Base-by-base conservation (phyloP, 2,797 vertebrate species). In the Eulemur albifrons region DNA sequence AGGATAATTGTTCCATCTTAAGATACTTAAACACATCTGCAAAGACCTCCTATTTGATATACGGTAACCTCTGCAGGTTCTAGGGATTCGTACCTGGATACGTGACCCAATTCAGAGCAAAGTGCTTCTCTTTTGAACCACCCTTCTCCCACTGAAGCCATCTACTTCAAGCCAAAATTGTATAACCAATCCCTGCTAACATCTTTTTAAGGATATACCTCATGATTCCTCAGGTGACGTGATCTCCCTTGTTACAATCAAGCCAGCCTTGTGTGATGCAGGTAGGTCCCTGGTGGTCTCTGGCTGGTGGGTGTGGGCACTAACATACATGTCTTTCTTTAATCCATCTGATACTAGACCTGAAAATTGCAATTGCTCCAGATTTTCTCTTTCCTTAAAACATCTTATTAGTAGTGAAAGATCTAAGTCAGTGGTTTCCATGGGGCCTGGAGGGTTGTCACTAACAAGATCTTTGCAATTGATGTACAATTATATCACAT, bases 401-500 rank as follows among this genome's bases (percentile, higher is more conserved):
- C 5, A 88, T 72, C 23, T 65, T 38, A 50, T 61, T 75, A 95
- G 88, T 25, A 81, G 4, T 69, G 48, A 95, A n/a, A 61, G 17
- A 76, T 81, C 32, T 90, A 61, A 95, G 52, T 43, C 32, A 92
- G 30, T 90, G n/a, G 4, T 90, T 96, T 76, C 25, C 8, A 32
- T 4, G 27, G 69, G 45, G 10, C 18, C 85, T 10, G 43, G 57
- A 38, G 40, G 45, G 83, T 94, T 81, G 92, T 69, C 50, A 96
- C 96, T 97, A 97, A 76, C 98, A 70, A 77, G 57, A 38, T 81
- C 81, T 86, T 50, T 59, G 48, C 38, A 94, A 91, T 96, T 98
- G 88, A 96, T 93, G 93, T 92, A 87, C 93, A 97, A 97, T 98
- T 98, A 93, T 40, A 92, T 93, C 35, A 59, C 18, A 97, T 97